phyloP scores from a whole-genome alignment of 2,113 vertebrate species.

The Nyctibius bracteatus region DNA sequence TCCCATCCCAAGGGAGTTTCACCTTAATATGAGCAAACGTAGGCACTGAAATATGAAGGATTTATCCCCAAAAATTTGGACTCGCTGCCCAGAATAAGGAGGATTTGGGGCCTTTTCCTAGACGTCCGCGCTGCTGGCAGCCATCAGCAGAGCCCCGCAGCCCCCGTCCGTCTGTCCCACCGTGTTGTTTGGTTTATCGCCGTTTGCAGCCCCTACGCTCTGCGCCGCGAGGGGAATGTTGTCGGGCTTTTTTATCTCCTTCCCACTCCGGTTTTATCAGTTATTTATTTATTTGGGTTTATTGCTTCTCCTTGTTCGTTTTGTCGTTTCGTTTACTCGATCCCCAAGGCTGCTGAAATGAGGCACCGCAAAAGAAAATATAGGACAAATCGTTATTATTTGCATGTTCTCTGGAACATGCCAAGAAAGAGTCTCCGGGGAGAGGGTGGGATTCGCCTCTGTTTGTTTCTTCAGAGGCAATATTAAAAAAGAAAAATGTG shows the following conservation, averaged over 20 bases:
- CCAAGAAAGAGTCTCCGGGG: neutral
- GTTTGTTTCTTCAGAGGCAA: constrained; percentile 53
- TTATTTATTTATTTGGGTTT: constrained; percentile 14
- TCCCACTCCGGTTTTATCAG: neutral
- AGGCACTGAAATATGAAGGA: neutral
- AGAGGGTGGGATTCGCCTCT: constrained; percentile 47
- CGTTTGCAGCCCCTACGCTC: neutral
- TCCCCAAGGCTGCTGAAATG: neutral
- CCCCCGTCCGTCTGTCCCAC: neutral
- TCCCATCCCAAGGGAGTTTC: neutral
- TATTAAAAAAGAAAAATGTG: neutral
- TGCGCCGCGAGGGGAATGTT: neutral
- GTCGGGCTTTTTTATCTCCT: neutral
- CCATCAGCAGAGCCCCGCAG: neutral
- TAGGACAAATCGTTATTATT: constrained; percentile 25
- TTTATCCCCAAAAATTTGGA: neutral
- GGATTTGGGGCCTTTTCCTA: neutral
- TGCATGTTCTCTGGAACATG: neutral
- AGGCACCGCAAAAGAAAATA: neutral
- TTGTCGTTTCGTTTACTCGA: neutral
- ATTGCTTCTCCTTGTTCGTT: neutral
- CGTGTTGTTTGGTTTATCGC: neutral
- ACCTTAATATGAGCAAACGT: fast-evolving
- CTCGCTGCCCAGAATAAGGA: fast-evolving
- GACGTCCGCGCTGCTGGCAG: neutral